Base-by-base conservation (phyloP, 2,888 invertebrate species). In the Pseudococcus longispinus region DNA sequence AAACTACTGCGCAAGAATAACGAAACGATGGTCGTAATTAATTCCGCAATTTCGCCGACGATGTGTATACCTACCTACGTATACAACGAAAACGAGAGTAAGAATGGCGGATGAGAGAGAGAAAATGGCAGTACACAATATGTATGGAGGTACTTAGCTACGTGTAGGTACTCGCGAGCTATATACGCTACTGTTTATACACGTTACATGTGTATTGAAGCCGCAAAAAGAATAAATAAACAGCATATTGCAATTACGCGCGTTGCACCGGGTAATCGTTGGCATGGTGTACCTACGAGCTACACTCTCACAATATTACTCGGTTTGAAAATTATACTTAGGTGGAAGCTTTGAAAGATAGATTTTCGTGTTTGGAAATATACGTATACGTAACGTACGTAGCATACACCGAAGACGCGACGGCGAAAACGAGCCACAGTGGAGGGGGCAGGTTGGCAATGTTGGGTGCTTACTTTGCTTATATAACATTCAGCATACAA, bases 211-310 rank as follows among this genome's bases (percentile, higher is more conserved):
- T 80, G 29, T 42, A 42, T 80, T 18, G 20, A 80, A 26, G 20
- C 32, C 37, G 37, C 42, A 42, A 80, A 80, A 80, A 80, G 77
- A 80, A 80, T 80, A 80, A 80, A 80, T 80, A 80, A 80, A 80
- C 77, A 80, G 77, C 42, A 42, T 80, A 80, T 80, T 80, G 77
- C 77, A 80, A 80, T 80, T 80, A 80, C 77, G 77, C 77, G 77
- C 77, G 18, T 80, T 80, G 42, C 77, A 42, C 42, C 42, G 42
- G 23, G 60, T 60, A 60, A 60, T 55, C 55, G 55, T 55, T 60
- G 60, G 60, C 23, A 13, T 46, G 44, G 44, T 13, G 51, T 60
- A 29, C 42, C 70, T 23, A 26, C 11, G 26, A 26, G 29, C 60
- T 29, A 2, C 70, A 70, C 15, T 29, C 37, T 15, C 23, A 26